Evolutionary conservation across 2,113 vertebrate genomes (phyloP).

Genomic region (Grantiella picta): DNA sequence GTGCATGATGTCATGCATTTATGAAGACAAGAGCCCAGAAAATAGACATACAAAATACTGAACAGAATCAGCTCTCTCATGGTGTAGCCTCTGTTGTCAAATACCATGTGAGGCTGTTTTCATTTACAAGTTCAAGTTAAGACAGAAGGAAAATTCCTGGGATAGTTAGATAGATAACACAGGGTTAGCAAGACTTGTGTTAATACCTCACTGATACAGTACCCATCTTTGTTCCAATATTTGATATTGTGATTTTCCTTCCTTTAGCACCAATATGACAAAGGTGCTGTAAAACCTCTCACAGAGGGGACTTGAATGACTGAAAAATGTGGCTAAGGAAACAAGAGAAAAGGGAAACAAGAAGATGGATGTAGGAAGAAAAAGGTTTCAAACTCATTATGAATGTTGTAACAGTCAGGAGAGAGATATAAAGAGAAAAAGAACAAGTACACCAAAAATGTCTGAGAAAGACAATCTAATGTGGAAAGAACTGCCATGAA

Average conservation of each 20-base stretch:
- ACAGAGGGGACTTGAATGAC: not conserved
- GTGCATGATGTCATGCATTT: not conserved
- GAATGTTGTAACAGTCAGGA: not conserved
- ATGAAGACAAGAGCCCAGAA: not conserved
- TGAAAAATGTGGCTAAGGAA: not conserved
- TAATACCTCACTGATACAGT: not conserved
- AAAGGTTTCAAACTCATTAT: not conserved
- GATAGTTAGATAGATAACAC: not conserved
- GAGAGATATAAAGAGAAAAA: not conserved
- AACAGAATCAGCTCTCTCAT: not conserved
- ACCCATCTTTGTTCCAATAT: not conserved
- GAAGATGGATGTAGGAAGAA: not conserved
- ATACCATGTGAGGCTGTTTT: not conserved
- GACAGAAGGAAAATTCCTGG: not conserved
- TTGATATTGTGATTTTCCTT: not conserved
- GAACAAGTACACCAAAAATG: not conserved
- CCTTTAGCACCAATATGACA: not conserved
- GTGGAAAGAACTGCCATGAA: not conserved
- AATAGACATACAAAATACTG: not conserved
- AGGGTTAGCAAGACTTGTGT: not conserved
- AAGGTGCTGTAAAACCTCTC: not conserved
- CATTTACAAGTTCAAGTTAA: not conserved
- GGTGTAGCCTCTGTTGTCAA: not conserved
- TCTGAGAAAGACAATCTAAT: not conserved
- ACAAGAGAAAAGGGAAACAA: not conserved